These are phyloP conservation scores for Epinephelus coioides DNA, from an alignment of 2,797 vertebrate genomes.

Conservation along the genomic window DNA sequence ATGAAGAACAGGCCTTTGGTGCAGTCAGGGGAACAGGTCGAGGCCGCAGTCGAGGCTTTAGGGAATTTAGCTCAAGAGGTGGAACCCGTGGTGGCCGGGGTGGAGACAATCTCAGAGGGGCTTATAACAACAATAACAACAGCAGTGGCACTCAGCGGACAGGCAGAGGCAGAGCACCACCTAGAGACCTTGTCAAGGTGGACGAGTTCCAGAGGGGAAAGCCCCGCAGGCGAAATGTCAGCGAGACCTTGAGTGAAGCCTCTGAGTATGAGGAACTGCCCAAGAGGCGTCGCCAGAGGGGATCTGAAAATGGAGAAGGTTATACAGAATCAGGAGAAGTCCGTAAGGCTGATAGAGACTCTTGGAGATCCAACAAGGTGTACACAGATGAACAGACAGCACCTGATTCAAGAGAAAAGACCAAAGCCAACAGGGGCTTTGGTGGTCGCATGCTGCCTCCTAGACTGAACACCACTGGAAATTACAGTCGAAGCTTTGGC, in stretches of 20 bases:
- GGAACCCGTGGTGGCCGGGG: conserved; percentile 77
- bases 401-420: conserved; percentile 87
- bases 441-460: conserved; percentile 92
- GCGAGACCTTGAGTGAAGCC: conserved; percentile 95
- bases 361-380: conserved; percentile 95
- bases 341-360: conserved; percentile 91
- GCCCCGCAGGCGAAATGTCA: conserved; percentile 93
- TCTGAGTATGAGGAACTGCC: conserved; percentile 98
- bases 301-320: conserved; percentile 88
- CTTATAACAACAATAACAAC: conserved; percentile 70
- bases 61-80: conserved; percentile 92
- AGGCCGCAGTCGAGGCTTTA: conserved; percentile 91
- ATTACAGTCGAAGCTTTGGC: conserved; percentile 88
- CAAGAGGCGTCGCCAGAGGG: conserved; percentile 94
- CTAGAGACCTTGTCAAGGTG: conserved; percentile 88
- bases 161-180: conserved; percentile 86
- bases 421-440: conserved; percentile 88
- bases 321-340: conserved; percentile 84
- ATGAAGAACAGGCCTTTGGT: conserved; percentile 97
- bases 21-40: conserved; percentile 89
- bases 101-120: conserved; percentile 75
- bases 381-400: conserved; percentile 89
- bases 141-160: conserved; percentile 78
- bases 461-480: conserved; percentile 87
- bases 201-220: conserved; percentile 94